These are phyloP conservation scores for Drosophila kuntzei DNA, from an alignment of 2,888 invertebrate species.

Conservation along the genomic window DNA sequence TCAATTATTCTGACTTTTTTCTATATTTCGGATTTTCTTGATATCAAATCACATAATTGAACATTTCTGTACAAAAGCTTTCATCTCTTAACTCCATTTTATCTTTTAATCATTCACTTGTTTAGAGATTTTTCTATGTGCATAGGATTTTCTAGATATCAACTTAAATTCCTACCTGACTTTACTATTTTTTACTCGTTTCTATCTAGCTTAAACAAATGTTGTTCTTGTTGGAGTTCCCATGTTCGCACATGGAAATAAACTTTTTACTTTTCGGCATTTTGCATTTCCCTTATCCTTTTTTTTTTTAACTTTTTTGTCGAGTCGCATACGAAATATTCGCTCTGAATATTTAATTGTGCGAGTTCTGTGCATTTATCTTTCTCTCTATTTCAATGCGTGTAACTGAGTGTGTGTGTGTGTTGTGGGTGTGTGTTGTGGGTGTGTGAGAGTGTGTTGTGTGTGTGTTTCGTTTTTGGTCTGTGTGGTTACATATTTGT, in stretches of 20 bases:
- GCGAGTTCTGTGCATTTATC: constrained; percentile 51
- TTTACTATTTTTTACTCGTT: background rate
- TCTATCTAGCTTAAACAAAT: constrained; percentile 15
- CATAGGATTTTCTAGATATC: background rate
- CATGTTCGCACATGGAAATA: constrained; percentile 18
- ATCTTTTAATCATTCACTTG: too few species aligned
- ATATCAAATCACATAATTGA: too few species aligned
- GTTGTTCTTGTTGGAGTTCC: constrained; percentile 11
- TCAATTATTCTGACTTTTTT: too few species aligned
- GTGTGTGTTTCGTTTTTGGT: constrained; percentile 50
- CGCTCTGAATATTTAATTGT: constrained; percentile 77
- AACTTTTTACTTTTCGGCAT: constrained; percentile 37
- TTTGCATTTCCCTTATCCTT: constrained; percentile 36
- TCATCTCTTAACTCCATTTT: too few species aligned
- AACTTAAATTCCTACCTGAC: background rate
- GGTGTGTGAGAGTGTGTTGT: constrained; percentile 8
- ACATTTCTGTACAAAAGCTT: too few species aligned
- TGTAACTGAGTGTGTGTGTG: constrained; percentile 6
- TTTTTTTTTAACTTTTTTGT: background rate
- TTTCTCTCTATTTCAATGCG: constrained; percentile 9
- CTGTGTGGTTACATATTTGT: constrained; percentile 69
- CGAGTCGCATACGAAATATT: constrained; percentile 63
- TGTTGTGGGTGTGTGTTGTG: constrained; percentile 1
- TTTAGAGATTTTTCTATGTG: too few species aligned
- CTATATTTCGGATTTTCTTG: too few species aligned